phyloP scores from a whole-genome alignment of 2,113 vertebrate species.

The Chrysemys picta region DNA sequence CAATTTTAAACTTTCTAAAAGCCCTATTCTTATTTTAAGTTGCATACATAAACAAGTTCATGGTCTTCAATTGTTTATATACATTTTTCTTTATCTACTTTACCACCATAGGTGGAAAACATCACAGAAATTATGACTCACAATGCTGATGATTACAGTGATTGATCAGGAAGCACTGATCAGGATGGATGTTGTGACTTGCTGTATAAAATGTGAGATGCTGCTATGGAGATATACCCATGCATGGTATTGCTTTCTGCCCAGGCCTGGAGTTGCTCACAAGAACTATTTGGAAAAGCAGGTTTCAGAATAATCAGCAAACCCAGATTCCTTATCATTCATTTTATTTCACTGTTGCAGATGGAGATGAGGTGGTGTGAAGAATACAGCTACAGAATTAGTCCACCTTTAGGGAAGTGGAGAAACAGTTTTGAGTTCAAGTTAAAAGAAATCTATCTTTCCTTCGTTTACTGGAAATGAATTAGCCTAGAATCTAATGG shows the following conservation, averaged over 20 bases:
- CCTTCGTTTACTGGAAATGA: conserved; percentile 32
- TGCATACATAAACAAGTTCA: not conserved
- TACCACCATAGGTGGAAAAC: not conserved
- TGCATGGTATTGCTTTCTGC: not conserved
- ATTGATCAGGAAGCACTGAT: not conserved
- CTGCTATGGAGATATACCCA: not conserved
- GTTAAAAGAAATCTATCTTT: not conserved
- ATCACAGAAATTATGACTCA: not conserved
- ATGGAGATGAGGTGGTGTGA: not conserved
- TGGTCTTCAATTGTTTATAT: not conserved
- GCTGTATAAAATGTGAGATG: not conserved
- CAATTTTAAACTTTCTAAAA: not conserved
- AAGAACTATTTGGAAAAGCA: not conserved
- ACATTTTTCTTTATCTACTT: conserved; percentile 17
- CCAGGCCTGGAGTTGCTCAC: not conserved
- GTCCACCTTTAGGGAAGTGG: not conserved
- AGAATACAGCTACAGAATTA: not conserved
- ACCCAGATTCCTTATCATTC: not conserved
- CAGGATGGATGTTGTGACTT: not conserved
- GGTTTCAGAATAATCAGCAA: not conserved
- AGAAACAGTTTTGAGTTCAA: conserved; percentile 12
- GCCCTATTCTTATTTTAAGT: not conserved
- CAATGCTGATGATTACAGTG: not conserved
- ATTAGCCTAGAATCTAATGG: conserved; percentile 28
- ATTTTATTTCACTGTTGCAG: not conserved